Evolutionary conservation across 1,140 invertebrate genomes (phyloP).

Genomic region (Druon quercuslanigerum): DNA sequence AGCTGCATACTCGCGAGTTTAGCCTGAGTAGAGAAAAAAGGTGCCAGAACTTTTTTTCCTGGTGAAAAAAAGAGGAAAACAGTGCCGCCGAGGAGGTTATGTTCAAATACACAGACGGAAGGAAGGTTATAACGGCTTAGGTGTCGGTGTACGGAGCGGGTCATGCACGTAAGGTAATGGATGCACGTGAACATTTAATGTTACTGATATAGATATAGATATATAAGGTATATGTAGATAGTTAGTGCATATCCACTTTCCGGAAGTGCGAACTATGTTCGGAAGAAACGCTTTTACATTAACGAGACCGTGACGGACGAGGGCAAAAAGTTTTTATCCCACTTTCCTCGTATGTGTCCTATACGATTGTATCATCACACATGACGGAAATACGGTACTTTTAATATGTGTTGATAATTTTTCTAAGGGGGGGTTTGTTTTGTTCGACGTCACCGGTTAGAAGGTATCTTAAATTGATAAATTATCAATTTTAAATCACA

Average conservation of each 20-base stretch:
- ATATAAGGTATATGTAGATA: neutral
- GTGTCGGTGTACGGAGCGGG: slow-evolving; percentile 44
- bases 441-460: no score
- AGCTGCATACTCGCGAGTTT: neutral
- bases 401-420: neutral
- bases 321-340: slow-evolving; percentile 2
- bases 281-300: slow-evolving; percentile 16
- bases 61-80: neutral
- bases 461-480: no score
- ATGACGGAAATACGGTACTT: slow-evolving; percentile 4
- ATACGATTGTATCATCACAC: slow-evolving; percentile 7
- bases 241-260: neutral
- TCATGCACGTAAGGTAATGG: slow-evolving; percentile 70
- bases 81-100: slow-evolving; percentile 33
- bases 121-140: slow-evolving; percentile 53
- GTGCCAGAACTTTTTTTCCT: neutral
- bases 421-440: neutral
- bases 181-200: slow-evolving; percentile 52
- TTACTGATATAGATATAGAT: slow-evolving; percentile 43
- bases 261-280: neutral
- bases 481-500: no score
- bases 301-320: slow-evolving; percentile 17
- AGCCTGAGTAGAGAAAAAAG: neutral
- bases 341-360: neutral
- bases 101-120: slow-evolving; percentile 28